These are phyloP conservation scores for Mya arenaria DNA, from an alignment of 1,140 invertebrate genomes.

Conservation along the genomic window DNA sequence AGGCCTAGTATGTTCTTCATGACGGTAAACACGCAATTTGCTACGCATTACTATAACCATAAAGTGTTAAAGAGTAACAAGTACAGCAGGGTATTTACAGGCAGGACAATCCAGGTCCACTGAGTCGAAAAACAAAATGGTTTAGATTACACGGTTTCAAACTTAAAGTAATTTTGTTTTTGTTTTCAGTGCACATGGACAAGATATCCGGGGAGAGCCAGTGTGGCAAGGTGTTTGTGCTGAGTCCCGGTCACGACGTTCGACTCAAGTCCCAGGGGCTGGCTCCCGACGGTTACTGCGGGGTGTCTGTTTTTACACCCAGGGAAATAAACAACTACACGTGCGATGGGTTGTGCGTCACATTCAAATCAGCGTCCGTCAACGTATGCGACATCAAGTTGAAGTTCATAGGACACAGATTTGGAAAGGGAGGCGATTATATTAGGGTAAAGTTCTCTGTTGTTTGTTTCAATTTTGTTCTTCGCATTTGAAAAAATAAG, in stretches of 20 bases:
- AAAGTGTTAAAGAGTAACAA: too few species aligned
- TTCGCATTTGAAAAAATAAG: too few species aligned
- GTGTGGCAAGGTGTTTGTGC: constrained; percentile 18
- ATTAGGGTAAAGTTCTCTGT: constrained; percentile 38
- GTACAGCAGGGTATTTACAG: too few species aligned
- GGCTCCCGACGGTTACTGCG: constrained; percentile 46
- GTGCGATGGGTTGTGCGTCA: constrained; percentile 48
- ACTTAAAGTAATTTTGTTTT: background rate
- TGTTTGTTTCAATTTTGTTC: too few species aligned
- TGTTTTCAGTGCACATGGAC: constrained; percentile 39
- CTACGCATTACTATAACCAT: too few species aligned
- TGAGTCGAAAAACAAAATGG: too few species aligned
- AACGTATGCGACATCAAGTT: constrained; percentile 24
- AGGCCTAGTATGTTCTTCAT: too few species aligned
- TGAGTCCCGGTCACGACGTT: constrained; percentile 25
- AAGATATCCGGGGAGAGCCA: background rate
- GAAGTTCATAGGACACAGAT: constrained; percentile 50
- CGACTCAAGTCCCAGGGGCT: constrained; percentile 12
- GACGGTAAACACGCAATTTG: too few species aligned
- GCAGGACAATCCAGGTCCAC: too few species aligned
- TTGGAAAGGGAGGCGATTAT: constrained; percentile 30
- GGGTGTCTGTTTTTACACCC: constrained; percentile 33
- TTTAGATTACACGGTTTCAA: too few species aligned
- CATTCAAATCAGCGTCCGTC: constrained; percentile 35
- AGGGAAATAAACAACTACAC: constrained; percentile 21